Conservation (phyloP, 2,113 vertebrate species). For the Gila orcuttii region DNA sequence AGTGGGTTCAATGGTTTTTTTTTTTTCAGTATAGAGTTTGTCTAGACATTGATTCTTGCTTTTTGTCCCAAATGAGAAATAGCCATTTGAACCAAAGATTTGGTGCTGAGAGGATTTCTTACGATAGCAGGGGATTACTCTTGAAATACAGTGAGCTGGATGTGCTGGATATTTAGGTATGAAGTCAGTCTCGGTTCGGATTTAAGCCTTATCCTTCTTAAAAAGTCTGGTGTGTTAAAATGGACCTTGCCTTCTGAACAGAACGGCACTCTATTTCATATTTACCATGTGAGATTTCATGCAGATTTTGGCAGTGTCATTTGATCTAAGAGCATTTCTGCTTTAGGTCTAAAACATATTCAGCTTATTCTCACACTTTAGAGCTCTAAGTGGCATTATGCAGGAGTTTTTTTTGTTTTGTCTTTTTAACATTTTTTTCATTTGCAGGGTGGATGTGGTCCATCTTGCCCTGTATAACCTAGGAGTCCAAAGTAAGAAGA, state of each 20-base stretch:
- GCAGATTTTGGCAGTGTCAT: constrained; percentile 27
- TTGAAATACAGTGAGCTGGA: constrained; percentile 29
- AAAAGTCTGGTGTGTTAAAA: constrained; percentile 38
- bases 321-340: constrained; percentile 22
- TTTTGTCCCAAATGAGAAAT: constrained; percentile 14
- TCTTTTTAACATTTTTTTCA: constrained; percentile 8
- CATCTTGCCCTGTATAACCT: constrained; percentile 95
- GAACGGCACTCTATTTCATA: constrained; percentile 18
- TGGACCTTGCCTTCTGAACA: constrained; percentile 28
- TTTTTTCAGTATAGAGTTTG: not conserved
- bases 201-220: constrained; percentile 44
- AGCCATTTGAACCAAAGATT: constrained; percentile 19
- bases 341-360: not conserved
- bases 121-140: constrained; percentile 22
- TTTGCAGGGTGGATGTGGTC: constrained; percentile 90
- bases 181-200: constrained; percentile 30
- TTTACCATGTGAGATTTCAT: constrained; percentile 36
- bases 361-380: not conserved
- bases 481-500: constrained; percentile 95
- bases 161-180: constrained; percentile 39
- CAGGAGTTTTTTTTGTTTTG: not conserved
- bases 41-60: not conserved
- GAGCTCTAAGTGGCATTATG: not conserved
- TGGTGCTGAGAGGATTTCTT: constrained; percentile 30
- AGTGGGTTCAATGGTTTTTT: not conserved